These are phyloP conservation scores for Argyra leucocephala DNA, from an alignment of 2,888 invertebrate species.

Conservation along the genomic window DNA sequence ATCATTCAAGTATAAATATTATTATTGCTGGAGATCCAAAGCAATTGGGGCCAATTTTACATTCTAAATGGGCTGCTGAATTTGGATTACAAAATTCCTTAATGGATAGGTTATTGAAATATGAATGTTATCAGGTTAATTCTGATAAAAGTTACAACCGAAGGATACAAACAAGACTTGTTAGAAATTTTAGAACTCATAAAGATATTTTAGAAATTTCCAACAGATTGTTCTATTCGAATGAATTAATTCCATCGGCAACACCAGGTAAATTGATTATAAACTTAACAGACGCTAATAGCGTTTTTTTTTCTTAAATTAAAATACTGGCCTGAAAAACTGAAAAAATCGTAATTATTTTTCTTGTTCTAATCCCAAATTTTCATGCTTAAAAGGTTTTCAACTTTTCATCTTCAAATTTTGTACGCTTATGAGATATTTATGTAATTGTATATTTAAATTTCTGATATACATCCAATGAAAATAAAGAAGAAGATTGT, in stretches of 20 bases:
- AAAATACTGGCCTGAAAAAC: too few relatives aligned
- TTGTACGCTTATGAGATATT: too few relatives aligned
- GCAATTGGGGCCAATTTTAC: slow-evolving; percentile 59
- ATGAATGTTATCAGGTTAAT: slow-evolving; percentile 39
- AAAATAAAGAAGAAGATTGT: too few relatives aligned
- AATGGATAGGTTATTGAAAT: slow-evolving; percentile 57
- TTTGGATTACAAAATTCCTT: slow-evolving; percentile 46
- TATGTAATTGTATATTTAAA: too few relatives aligned
- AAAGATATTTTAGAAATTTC: slow-evolving; percentile 55
- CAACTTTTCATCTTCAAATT: not conserved
- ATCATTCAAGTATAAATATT: slow-evolving; percentile 44
- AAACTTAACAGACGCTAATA: too few relatives aligned
- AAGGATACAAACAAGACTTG: slow-evolving; percentile 60
- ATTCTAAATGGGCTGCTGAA: slow-evolving; percentile 35
- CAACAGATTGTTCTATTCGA: slow-evolving; percentile 62
- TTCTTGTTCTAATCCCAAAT: too few relatives aligned
- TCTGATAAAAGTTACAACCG: slow-evolving; percentile 43
- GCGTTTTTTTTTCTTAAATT: too few relatives aligned
- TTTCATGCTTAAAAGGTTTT: too few relatives aligned
- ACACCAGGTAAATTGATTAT: not conserved
- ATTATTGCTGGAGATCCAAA: slow-evolving; percentile 65
- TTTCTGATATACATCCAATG: too few relatives aligned
- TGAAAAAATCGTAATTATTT: too few relatives aligned
- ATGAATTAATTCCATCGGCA: slow-evolving; percentile 46
- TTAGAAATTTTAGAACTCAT: slow-evolving; percentile 66